These are phyloP conservation scores for Aegotheles bennettii DNA, from an alignment of 2,113 vertebrate genomes.

Conservation along the genomic window DNA sequence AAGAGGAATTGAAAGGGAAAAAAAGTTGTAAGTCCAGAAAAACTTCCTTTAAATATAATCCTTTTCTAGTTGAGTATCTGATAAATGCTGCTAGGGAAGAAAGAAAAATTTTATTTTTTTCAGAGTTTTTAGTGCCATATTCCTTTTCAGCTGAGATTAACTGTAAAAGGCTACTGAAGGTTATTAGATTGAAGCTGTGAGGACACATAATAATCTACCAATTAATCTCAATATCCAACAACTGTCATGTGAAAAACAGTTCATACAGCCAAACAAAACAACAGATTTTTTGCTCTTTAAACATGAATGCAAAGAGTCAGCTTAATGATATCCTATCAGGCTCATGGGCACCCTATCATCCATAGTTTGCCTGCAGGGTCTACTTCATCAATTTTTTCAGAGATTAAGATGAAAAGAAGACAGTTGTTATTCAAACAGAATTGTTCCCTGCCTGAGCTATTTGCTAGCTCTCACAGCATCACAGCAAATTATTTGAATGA, in stretches of 20 bases:
- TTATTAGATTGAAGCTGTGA: neutral
- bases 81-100: neutral
- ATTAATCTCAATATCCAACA: neutral
- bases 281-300: neutral
- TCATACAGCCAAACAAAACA: slow-evolving; percentile 4
- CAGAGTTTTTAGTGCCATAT: neutral
- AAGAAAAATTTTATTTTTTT: neutral
- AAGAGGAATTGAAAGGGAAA: neutral
- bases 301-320: neutral
- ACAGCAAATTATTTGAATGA: neutral
- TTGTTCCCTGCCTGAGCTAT: neutral
- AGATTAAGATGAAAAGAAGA: neutral
- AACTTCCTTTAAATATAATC: neutral
- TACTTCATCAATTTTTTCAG: neutral
- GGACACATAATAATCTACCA: neutral
- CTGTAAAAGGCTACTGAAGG: neutral
- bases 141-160: neutral
- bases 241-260: neutral
- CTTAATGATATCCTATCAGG: neutral
- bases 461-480: neutral
- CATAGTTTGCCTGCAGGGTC: neutral
- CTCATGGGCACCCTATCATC: neutral
- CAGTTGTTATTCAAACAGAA: neutral
- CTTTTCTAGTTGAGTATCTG: neutral
- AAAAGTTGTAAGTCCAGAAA: neutral